These are phyloP conservation scores for Garrulus glandarius DNA, from an alignment of 2,797 vertebrate genomes.

Conservation along the genomic window DNA sequence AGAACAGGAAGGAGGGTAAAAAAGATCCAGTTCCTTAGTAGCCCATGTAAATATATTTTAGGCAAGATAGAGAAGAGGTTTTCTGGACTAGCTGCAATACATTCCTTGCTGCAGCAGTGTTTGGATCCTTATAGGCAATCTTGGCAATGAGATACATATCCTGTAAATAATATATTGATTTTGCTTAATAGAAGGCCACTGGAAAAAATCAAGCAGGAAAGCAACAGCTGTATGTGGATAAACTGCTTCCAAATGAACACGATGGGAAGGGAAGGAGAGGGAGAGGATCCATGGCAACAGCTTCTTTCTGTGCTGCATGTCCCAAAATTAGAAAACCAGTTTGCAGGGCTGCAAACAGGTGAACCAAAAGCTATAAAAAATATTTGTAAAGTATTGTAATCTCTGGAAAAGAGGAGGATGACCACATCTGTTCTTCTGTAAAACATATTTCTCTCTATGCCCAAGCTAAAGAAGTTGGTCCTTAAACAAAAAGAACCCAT, in stretches of 20 bases:
- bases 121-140: neutral
- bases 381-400: neutral
- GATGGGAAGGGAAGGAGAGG: neutral
- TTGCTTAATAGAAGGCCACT: neutral
- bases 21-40: neutral
- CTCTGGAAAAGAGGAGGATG: neutral
- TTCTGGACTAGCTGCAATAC: neutral
- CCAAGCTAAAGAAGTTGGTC: neutral
- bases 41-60: neutral
- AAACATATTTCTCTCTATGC: neutral
- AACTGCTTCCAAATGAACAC: neutral
- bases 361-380: neutral
- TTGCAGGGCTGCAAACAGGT: neutral
- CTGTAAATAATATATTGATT: neutral
- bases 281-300: constrained; percentile 12
- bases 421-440: neutral
- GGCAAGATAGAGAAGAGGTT: neutral
- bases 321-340: neutral
- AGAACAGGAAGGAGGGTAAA: neutral
- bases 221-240: neutral
- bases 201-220: neutral
- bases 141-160: neutral
- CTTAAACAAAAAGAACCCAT: neutral
- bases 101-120: neutral
- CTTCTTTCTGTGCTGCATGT: neutral